Percentiles rank a stretch among this genome's conserved stretches.
Evolutionary conservation across 2,797 vertebrate species (phyloP).

Genomic region (Craterocephalus amniculus): DNA sequence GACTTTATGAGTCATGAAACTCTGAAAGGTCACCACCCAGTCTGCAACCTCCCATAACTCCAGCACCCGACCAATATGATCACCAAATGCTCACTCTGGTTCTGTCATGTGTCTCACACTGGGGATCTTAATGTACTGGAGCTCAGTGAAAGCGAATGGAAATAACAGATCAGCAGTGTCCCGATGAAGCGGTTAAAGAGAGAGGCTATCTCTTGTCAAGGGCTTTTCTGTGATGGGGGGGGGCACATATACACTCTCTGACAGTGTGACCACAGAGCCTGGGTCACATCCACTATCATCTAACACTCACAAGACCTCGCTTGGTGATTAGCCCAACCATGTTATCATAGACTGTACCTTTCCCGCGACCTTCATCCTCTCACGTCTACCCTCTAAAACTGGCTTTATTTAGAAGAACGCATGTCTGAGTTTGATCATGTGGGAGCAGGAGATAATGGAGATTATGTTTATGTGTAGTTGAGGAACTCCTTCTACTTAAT

Average conservation of each 20-base stretch:
- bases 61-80: background rate
- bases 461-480: background rate
- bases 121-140: background rate
- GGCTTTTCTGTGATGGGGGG: conserved; percentile 15
- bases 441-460: background rate
- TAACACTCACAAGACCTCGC: conserved; percentile 57
- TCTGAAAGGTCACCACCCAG: conserved; percentile 38
- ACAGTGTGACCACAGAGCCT: background rate
- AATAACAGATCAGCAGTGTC: conserved; percentile 19
- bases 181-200: conserved; percentile 9
- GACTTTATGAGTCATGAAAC: conserved; percentile 13
- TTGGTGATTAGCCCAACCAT: conserved; percentile 33
- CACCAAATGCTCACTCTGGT: conserved; percentile 19
- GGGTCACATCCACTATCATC: conserved; percentile 33
- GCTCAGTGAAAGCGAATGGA: background rate
- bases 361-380: conserved; percentile 31
- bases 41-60: background rate
- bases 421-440: background rate
- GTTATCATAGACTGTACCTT: conserved; percentile 14
- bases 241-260: conserved; percentile 10
- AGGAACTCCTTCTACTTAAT: no score
- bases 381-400: conserved; percentile 19
- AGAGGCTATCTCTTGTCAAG: conserved; percentile 3
- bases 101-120: conserved; percentile 37
- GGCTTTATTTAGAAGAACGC: conserved; percentile 32